Evolutionary conservation across 1,140 invertebrate species (phyloP), one percentile per base, ranked within the genome.

Genomic region (Lepidurus couesii): DNA sequence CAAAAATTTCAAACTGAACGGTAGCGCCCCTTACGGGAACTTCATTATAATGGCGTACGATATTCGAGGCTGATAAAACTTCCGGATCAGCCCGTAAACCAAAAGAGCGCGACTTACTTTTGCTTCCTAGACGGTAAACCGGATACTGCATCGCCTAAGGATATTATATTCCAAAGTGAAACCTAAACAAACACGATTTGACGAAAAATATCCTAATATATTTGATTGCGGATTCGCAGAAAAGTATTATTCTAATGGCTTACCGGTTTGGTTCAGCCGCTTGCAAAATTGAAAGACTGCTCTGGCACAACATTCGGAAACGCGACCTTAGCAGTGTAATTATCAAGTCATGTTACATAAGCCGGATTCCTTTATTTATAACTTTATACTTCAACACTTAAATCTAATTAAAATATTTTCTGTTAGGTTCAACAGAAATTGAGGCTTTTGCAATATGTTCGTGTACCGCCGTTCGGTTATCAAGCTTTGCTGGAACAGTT

Each of bases 401-500:
- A 65, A 21, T 65, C n/a, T 11, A 65, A 11, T n/a, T 65, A 65
- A 21, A 4, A 21, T 21, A 65, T 16, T 65, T 65, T 10, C 21
- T 65, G 11, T 21, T 79, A 79, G 78, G 43, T 79, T 45, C 73
- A 79, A 34, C 42, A 75, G 44, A 79, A 75, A 34, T 34, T 79
- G n/a, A 73, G 75, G 6, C 73, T 80, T 26, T 47, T 79, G 42
- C 26, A 43, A 9, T 76, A 77, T n/a, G 74, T 45, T 7, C 65
- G 53, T 44, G 81, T 80, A 26, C 80, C 81, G 5, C 74, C 80
- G 83, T 82, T 83, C 8, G 82, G 81, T 43, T 80, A 89, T 75
- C 84, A 86, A 80, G 82, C 82, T 42, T 80, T 89, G 13, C 83
- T 88, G 80, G 84, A 87, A 44, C 86, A 90, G 79, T 89, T 87